A percentile compares a stretch with the other conserved stretches of the same genome.
These are phyloP conservation scores for Ariopsis seemanni DNA, from an alignment of 2,113 vertebrate species.

Conservation along the genomic window DNA sequence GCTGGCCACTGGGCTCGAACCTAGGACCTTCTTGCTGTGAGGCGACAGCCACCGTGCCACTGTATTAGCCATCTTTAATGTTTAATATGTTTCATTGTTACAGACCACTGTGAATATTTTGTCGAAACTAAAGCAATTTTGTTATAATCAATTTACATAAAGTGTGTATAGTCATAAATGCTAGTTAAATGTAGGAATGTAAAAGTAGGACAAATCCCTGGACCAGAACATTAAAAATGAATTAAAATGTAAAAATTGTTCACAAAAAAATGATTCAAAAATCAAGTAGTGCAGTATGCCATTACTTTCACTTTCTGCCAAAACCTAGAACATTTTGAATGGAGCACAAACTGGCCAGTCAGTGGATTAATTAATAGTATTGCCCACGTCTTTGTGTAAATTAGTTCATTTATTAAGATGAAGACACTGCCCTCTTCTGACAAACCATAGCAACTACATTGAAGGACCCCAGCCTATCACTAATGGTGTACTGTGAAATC, in stretches of 20 bases:
- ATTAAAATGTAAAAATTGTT: background rate
- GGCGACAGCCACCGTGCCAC: too few species aligned
- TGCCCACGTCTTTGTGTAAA: background rate
- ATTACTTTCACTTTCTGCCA: background rate
- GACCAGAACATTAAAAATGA: background rate
- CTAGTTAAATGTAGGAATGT: background rate
- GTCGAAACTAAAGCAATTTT: background rate
- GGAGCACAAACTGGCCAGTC: background rate
- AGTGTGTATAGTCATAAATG: background rate
- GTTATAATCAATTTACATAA: background rate
- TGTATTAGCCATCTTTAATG: background rate
- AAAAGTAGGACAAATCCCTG: background rate
- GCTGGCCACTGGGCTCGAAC: too few species aligned
- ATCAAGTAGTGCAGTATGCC: background rate
- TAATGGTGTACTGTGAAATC: background rate
- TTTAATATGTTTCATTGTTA: slow-evolving; percentile 6
- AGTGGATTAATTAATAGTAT: background rate
- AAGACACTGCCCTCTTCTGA: slow-evolving; percentile 18
- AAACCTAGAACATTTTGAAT: background rate
- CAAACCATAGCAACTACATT: slow-evolving; percentile 10
- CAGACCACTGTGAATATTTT: background rate
- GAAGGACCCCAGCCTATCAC: background rate
- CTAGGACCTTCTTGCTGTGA: too few species aligned
- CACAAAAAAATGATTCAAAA: background rate
- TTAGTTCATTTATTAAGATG: slow-evolving; percentile 6